Evolutionary conservation across 2,113 vertebrate genomes (phyloP).

Genomic region (Oreamnos americanus): DNA sequence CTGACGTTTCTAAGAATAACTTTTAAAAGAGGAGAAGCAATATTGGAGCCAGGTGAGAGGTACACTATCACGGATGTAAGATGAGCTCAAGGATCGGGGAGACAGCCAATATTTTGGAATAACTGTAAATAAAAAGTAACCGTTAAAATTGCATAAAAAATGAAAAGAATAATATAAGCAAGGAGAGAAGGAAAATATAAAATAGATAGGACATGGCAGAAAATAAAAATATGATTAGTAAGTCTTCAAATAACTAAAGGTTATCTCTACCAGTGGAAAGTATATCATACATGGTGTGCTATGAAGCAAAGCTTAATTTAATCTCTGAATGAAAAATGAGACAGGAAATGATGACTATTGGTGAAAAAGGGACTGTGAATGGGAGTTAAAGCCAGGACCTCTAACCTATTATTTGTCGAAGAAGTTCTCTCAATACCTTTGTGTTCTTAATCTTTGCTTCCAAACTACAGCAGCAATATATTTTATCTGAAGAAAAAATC

Average conservation of each 20-base stretch:
- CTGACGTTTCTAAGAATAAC: neutral
- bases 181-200: neutral
- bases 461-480: neutral
- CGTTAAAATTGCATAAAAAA: neutral
- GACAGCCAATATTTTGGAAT: neutral
- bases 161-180: neutral
- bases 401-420: neutral
- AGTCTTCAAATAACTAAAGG: neutral
- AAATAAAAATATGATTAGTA: neutral
- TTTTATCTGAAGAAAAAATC: slow-evolving; percentile 1
- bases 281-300: neutral
- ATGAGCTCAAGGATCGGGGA: neutral
- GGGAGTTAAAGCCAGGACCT: neutral
- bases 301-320: neutral
- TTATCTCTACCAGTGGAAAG: neutral
- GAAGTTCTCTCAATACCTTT: neutral
- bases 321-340: neutral
- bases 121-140: neutral
- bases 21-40: neutral
- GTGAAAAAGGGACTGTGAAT: neutral
- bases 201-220: neutral
- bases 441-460: neutral
- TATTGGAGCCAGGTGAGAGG: neutral
- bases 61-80: neutral
- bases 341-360: neutral